phyloP scores from a whole-genome alignment of 2,888 invertebrate genomes.

The Luffia ferchaultella region DNA sequence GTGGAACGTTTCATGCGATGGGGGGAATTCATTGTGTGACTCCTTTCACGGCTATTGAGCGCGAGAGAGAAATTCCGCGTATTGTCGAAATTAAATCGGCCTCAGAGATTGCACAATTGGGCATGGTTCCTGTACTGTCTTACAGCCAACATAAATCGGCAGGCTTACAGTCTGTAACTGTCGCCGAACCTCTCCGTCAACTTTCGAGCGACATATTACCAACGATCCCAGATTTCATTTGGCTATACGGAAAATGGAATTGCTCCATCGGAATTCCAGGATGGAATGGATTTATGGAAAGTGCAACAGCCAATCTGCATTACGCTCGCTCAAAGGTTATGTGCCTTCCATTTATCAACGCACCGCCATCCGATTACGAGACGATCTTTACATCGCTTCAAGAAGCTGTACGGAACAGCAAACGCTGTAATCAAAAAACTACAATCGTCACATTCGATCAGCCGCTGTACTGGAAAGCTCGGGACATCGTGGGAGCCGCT shows the following conservation, averaged over 20 bases:
- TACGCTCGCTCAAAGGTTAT: not conserved
- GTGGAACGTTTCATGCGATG: not conserved
- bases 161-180: too few species aligned
- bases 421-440: not conserved
- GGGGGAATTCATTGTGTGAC: conserved; percentile 6
- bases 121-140: too few species aligned
- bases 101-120: too few species aligned
- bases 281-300: not conserved
- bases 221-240: not conserved
- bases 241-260: not conserved
- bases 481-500: not conserved
- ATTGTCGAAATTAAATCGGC: too few species aligned
- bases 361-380: not conserved
- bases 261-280: not conserved
- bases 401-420: not conserved
- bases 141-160: too few species aligned
- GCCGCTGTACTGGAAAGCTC: not conserved
- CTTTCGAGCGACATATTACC: not conserved
- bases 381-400: not conserved
- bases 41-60: conserved; percentile 5
- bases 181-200: not conserved
- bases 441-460: not conserved
- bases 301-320: not conserved
- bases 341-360: not conserved
- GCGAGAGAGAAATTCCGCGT: too few species aligned